phyloP scores from a whole-genome alignment of 2,888 invertebrate genomes.

The Aporophyla lueneburgensis region DNA sequence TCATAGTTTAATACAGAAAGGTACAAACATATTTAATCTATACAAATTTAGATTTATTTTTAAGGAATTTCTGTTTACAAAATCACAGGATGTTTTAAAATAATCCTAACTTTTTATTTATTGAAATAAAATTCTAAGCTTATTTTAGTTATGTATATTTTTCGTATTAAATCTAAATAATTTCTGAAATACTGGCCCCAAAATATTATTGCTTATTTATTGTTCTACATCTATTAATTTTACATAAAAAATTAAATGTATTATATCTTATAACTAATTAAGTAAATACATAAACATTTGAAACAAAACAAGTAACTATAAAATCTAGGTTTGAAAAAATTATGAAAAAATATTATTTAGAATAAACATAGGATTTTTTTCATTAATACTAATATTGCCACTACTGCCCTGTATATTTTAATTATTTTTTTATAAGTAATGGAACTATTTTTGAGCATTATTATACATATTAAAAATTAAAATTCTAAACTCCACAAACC shows the following conservation, averaged over 20 bases:
- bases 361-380: constrained; percentile 65
- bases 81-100: constrained; percentile 54
- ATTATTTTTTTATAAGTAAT: constrained; percentile 39
- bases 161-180: constrained; percentile 66
- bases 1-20: constrained; percentile 70
- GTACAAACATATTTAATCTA: constrained; percentile 34
- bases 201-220: constrained; percentile 64
- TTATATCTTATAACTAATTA: constrained; percentile 38
- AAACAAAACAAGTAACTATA: constrained; percentile 79
- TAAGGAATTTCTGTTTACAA: constrained; percentile 42
- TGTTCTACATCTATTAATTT: constrained; percentile 12
- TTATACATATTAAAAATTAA: constrained; percentile 21
- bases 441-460: constrained; percentile 69
- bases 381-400: constrained; percentile 82
- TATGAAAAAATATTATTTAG: constrained; percentile 51
- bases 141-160: constrained; percentile 32
- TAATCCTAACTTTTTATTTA: constrained; percentile 18
- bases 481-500: constrained; percentile 5
- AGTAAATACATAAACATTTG: constrained; percentile 78
- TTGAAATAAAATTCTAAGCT: constrained; percentile 28
- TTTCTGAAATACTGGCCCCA: constrained; percentile 86
- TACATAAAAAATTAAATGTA: constrained; percentile 19
- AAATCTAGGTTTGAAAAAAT: constrained; percentile 42
- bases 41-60: constrained; percentile 35
- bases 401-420: constrained; percentile 76